These are phyloP conservation scores for Drepanosiphum platanoidis DNA, from an alignment of 2,888 invertebrate species.

Conservation along the genomic window DNA sequence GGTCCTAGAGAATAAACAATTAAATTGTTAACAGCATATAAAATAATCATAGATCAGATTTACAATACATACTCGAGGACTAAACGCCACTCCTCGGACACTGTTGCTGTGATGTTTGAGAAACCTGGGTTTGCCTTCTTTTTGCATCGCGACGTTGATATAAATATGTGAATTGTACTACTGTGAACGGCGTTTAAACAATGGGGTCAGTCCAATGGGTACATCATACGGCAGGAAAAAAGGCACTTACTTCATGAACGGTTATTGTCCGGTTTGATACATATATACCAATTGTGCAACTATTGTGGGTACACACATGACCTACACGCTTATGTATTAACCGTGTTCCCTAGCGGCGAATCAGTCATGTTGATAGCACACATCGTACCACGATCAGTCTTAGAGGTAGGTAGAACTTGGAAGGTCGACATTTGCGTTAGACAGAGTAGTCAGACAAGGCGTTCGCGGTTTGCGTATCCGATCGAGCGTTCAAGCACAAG, in stretches of 20 bases:
- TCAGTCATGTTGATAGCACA: neutral
- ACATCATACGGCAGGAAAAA: neutral
- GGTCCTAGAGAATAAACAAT: constrained; percentile 66
- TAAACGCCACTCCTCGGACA: constrained; percentile 68
- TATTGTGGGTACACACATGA: neutral
- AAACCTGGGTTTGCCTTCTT: constrained; percentile 67
- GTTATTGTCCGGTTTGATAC: neutral
- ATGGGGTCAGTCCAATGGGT: neutral
- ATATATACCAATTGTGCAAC: neutral
- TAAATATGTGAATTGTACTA: neutral
- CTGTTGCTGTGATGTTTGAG: constrained; percentile 67
- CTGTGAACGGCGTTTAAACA: neutral
- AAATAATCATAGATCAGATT: neutral
- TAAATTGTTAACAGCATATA: neutral
- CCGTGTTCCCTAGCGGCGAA: neutral
- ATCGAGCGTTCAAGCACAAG: no score
- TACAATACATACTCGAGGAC: constrained; percentile 66
- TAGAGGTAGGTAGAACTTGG: neutral
- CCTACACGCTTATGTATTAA: neutral
- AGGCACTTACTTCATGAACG: constrained; percentile 34
- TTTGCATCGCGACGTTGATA: constrained; percentile 66
- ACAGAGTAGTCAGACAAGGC: no score
- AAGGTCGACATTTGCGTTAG: neutral
- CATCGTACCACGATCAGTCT: neutral
- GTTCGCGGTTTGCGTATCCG: neutral